Evolutionary conservation across 2,113 vertebrate species (phyloP), one percentile per base, ranked within the genome.

Genomic region (Pteruthius melanotis): DNA sequence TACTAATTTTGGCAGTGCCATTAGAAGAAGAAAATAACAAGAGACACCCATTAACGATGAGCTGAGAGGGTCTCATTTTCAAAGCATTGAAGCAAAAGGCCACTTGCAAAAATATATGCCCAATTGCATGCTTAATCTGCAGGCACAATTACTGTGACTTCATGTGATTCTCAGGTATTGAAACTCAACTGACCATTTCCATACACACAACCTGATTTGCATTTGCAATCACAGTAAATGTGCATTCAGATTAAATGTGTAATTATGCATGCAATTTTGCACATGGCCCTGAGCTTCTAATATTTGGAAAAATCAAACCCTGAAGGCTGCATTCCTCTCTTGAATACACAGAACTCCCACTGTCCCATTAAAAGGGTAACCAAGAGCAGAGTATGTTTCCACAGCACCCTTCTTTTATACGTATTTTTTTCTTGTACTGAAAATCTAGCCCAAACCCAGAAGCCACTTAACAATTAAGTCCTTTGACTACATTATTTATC

Each of bases 41-140:
- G 47, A 52, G 40, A 64, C 4, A 56, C 8, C 18, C 26, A 60
- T 81, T 92, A 94, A 59, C 0, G 10, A 47, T 5, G 30, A 89
- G 45, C 33, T 83, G 86, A 89, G 69, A 86, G 15, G 15, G 23
- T 84, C 83, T 81, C 4, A 68, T 94, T 89, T 93, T 75, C 83
- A 84, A 91, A 87, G 13, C n/a, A 53, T 1, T 45, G 37, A 94
- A 82, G 72, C 39, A 82, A 33, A 77, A 95, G 68, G 42, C 39
- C 21, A 27, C 47, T 93, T 92, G 33, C 42, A 92, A 90, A 95
- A 86, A 75, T 92, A 64, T 61, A 90, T 49, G 39, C 76, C 54
- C 24, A 95, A 89, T 84, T 92, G 72, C 60, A 71, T 71, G 80
- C 60, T 92, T 92, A 89, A 94, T 84, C 69, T 89, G 42, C 71